Evolutionary conservation across 2,797 vertebrate species (phyloP), one percentile per base, ranked within the genome.

Genomic region (Macrochelys suwanniensis): DNA sequence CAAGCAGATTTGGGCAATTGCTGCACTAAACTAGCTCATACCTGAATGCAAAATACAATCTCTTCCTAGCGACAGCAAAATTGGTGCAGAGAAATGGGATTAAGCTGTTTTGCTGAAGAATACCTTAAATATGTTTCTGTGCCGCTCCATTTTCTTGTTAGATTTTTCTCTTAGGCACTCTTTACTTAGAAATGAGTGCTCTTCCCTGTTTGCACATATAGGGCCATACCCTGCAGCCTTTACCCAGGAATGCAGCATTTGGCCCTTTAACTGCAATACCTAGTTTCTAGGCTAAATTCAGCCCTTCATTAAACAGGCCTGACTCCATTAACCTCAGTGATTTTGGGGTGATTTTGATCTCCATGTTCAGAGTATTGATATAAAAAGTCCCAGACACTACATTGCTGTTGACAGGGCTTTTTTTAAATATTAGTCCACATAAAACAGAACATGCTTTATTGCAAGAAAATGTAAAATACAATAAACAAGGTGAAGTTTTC

Each of bases 201-300:
- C 89, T 93, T 95, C 95, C 94, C 93, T 91, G 4, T 90, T 93
- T 95, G 92, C 93, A 96, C 96, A 96, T 90, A 96, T 42, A 95
- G 51, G 16, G 45, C n/a, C 77, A 12, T 80, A 76, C 85, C 82
- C 80, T 88, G 26, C 53, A 93, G 45, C 56, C 57, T 61, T 89
- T 84, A 68, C 82, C 51, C 89, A 42, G 17, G 82, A 82, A 33
- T 6, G 16, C 0, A 94, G 7, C 92, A 87, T 92, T 88, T 57
- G 17, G 49, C 87, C 61, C 76, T 88, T 71, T 74, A 84, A 16
- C 15, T 78, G 11, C 31, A 93, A 17, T 71, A 31, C 80, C 59
- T 56, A 2, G 49, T 86, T 93, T 86, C 76, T 61, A 68, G 11
- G 33, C 28, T 56, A 78, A 76, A 4, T 81, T 85, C 82, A 49